phyloP scores from a whole-genome alignment of 2,888 invertebrate species.

The Oligia fasciuncula region DNA sequence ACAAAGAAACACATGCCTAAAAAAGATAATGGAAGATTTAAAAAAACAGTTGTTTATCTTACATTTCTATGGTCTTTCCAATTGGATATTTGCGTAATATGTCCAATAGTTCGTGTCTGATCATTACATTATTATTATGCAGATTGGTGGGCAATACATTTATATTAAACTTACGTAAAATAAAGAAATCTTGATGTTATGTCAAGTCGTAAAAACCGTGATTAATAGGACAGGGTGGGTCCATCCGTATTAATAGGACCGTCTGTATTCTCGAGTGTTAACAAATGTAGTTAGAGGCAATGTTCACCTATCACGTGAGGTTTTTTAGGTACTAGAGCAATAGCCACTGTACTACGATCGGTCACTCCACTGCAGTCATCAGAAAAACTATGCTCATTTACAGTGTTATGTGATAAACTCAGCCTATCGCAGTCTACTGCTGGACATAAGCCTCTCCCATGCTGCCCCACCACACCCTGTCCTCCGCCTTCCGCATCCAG shows the following conservation, averaged over 20 bases:
- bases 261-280: not conserved
- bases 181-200: not conserved
- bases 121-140: no score
- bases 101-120: no score
- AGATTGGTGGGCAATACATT: not conserved
- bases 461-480: rapidly evolving
- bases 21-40: no score
- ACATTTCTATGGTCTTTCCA: no score
- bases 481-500: no score
- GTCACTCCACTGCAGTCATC: not conserved
- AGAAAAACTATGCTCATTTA: not conserved
- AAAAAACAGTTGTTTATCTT: no score
- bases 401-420: no score
- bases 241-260: not conserved
- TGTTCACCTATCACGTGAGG: not conserved
- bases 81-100: no score
- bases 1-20: not conserved
- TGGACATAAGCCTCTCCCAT: no score
- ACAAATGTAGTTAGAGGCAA: not conserved
- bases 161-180: not conserved
- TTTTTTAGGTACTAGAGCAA: not conserved
- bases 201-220: not conserved
- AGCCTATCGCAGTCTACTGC: no score
- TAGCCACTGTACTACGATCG: not conserved
- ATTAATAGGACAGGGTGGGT: not conserved